These are phyloP conservation scores for Episyrphus balteatus DNA, from an alignment of 1,140 invertebrate species.

Conservation along the genomic window DNA sequence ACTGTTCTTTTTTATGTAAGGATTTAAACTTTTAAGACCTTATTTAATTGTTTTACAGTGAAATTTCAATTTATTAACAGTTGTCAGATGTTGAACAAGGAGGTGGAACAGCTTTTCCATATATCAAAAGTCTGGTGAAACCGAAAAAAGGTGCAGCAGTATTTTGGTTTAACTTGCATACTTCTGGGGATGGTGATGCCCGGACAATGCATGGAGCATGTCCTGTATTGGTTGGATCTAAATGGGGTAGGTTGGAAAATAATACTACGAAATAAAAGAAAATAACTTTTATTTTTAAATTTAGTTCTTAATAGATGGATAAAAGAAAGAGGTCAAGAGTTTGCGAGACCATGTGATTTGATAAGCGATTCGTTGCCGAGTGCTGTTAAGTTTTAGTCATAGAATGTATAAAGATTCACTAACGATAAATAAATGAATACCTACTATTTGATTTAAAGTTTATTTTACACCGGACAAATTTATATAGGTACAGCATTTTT, in stretches of 20 bases:
- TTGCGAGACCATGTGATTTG: neutral
- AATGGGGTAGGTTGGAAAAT: constrained; percentile 79
- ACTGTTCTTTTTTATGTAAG: constrained; percentile 32
- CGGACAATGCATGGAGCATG: constrained; percentile 90
- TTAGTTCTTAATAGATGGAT: neutral
- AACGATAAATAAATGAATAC: too few relatives aligned
- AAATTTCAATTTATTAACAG: neutral
- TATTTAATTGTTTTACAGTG: constrained; percentile 56
- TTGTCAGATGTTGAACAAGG: constrained; percentile 91
- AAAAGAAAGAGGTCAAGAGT: neutral
- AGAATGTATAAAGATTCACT: too few relatives aligned
- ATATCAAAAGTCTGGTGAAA: constrained; percentile 66
- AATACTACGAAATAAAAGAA: neutral
- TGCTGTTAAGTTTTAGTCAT: too few relatives aligned
- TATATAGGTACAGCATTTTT: too few relatives aligned
- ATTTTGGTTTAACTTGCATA: constrained; percentile 92
- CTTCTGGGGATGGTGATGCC: constrained; percentile 80
- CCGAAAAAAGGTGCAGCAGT: constrained; percentile 82
- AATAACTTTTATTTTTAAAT: neutral
- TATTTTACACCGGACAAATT: too few relatives aligned
- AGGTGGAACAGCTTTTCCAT: constrained; percentile 88
- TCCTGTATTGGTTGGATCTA: constrained; percentile 90
- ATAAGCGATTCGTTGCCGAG: too few relatives aligned
- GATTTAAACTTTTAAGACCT: constrained; percentile 20
- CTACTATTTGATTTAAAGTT: too few relatives aligned